Base-by-base conservation (phyloP, 2,797 vertebrate species). In the Melanotaenia trifasciata region DNA sequence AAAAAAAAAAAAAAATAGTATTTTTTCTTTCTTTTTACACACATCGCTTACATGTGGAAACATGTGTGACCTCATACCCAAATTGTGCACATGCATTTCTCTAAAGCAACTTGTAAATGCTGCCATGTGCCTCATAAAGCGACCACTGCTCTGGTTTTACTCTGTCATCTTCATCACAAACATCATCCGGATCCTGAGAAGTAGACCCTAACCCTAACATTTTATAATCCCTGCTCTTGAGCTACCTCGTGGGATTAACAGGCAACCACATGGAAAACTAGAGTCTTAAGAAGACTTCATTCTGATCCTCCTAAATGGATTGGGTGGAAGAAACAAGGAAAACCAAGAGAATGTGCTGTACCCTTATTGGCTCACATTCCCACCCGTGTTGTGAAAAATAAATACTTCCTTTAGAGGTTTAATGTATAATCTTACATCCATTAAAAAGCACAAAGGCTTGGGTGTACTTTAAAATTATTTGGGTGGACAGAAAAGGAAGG, bases 191-290 rank as follows among this genome's bases (percentile, higher is more conserved):
- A 83, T 79, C 81, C 40, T 33, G 62, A 70, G 54, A 56, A 70
- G 70, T 53, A 14, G 62, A 64, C 7, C 74, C n/a, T n/a, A n/a
- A n/a, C n/a, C n/a, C n/a, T n/a, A 59, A 66, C 68, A 36, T 70
- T 74, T 63, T 75, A 24, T 91, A 91, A 92, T 89, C 85, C 87
- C 56, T 18, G 60, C 80, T 91, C 79, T 84, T 83, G 73, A 83
- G 83, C 86, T 80, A 81, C 80, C 71, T 43, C 11, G 14, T 74
- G 33, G 84, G 84, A 90, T 92, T 91, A 90, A 81, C 70, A 0
- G 67, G 84, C 83, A 79, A 61, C 84, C 77, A 83, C 28, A 62
- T 78, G 84, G 84, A 84, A 88, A 87, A 78, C 74, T 80, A 81
- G 83, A 68, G 58, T 80, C 75, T 89, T 80, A 89, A 20, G 51